phyloP scores from a whole-genome alignment of 2,797 vertebrate genomes.

The Mus caroli region DNA sequence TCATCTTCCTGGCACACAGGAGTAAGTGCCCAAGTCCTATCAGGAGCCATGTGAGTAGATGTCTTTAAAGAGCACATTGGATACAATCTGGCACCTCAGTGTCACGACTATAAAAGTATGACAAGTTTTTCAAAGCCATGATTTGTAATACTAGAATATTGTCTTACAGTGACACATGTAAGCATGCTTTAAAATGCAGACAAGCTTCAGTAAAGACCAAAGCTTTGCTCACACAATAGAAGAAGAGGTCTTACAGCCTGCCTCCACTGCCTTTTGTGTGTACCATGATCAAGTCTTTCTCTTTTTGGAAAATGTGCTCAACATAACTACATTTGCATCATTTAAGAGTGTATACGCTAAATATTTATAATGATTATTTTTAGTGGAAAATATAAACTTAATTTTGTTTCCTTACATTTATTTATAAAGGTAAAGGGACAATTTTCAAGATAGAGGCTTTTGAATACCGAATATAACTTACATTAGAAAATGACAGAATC shows the following conservation, averaged over 20 bases:
- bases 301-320: background rate
- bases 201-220: background rate
- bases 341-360: background rate
- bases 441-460: background rate
- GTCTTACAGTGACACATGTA: background rate
- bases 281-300: background rate
- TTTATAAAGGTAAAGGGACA: background rate
- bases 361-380: background rate
- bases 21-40: slow-evolving; percentile 10
- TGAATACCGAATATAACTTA: background rate
- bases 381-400: background rate
- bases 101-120: background rate
- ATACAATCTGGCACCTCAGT: background rate
- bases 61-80: background rate
- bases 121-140: slow-evolving; percentile 10
- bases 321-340: background rate
- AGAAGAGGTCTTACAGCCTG: background rate
- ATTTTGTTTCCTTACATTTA: slow-evolving; percentile 5
- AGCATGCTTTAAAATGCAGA: background rate
- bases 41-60: background rate
- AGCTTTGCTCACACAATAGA: background rate
- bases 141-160: background rate
- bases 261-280: background rate
- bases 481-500: background rate
- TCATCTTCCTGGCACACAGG: background rate